These are phyloP conservation scores for Heterohyrax brucei DNA, from an alignment of 2,797 vertebrate species.

Conservation along the genomic window DNA sequence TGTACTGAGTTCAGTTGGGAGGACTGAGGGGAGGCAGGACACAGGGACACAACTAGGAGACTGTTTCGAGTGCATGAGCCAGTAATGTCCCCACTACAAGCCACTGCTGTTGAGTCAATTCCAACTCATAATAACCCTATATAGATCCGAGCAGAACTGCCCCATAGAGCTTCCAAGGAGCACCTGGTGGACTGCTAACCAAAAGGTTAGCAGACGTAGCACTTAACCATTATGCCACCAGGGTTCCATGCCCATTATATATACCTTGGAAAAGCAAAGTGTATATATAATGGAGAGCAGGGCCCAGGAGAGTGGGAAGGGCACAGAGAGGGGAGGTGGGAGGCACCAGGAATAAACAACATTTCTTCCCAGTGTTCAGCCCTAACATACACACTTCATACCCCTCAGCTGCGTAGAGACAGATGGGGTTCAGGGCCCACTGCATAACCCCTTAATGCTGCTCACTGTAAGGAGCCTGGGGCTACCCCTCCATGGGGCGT, in stretches of 20 bases:
- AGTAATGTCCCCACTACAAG: neutral
- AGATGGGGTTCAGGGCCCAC: neutral
- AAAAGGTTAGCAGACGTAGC: too few species aligned
- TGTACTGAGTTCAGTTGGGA: neutral
- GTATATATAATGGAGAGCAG: neutral
- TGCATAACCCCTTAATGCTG: too few species aligned
- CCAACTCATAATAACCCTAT: too few species aligned
- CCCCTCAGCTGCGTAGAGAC: neutral
- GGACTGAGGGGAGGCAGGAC: neutral
- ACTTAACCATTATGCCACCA: too few species aligned
- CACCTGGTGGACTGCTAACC: too few species aligned
- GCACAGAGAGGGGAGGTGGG: too few species aligned
- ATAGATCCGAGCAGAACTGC: too few species aligned
- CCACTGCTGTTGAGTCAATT: too few species aligned
- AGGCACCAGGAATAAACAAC: neutral
- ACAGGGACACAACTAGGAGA: neutral
- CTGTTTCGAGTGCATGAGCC: neutral
- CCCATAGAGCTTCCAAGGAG: too few species aligned
- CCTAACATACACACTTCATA: fast-evolving
- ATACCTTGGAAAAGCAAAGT: neutral
- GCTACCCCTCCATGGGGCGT: neutral
- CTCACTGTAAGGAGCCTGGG: neutral
- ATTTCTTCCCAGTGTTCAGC: neutral
- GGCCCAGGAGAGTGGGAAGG: neutral
- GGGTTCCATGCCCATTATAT: neutral